A percentile compares a stretch with the other conserved stretches of the same genome.
Conservation (phyloP, 1,140 invertebrate genomes). For the Zaprionus davidi region DNA sequence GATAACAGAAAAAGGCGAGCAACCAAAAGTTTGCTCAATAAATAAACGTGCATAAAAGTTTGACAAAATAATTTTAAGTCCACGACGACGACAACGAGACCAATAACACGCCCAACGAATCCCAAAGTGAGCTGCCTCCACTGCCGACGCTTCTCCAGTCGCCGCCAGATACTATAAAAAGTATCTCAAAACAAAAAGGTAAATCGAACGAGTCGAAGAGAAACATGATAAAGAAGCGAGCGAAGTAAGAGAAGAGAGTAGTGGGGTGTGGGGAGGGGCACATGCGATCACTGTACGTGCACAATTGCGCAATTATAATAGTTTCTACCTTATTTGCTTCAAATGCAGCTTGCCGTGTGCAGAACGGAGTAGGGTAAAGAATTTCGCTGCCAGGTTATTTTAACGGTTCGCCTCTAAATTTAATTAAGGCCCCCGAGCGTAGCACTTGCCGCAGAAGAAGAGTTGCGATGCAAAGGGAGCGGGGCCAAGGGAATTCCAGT, state of each 20-base stretch:
- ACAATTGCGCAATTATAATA: constrained; percentile 54
- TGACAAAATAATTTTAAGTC: constrained; percentile 27
- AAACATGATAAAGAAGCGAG: not conserved
- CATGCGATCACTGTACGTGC: constrained; percentile 31
- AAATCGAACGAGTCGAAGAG: constrained; percentile 27
- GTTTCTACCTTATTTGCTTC: constrained; percentile 28
- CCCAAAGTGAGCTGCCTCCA: not conserved
- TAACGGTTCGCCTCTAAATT: constrained; percentile 71
- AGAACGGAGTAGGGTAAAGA: constrained; percentile 30
- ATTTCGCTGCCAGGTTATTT: constrained; percentile 60
- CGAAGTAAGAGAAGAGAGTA: not conserved
- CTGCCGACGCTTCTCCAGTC: not conserved
- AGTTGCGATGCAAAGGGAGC: not conserved
- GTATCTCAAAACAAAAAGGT: constrained; percentile 64
- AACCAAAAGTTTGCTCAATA: constrained; percentile 5
- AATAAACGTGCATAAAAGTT: constrained; percentile 34
- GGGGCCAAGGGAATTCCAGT: constrained; percentile 18
- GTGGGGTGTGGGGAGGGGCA: not conserved
- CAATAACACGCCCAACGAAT: constrained; percentile 28
- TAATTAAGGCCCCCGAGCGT: constrained; percentile 52
- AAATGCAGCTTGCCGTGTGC: constrained; percentile 38
- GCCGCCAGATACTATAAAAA: constrained; percentile 44
- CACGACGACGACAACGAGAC: constrained; percentile 10
- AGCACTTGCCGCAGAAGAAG: not conserved
- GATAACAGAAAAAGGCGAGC: constrained; percentile 13